phyloP scores from a whole-genome alignment of 2,888 invertebrate species.

The Germaria angustata region DNA sequence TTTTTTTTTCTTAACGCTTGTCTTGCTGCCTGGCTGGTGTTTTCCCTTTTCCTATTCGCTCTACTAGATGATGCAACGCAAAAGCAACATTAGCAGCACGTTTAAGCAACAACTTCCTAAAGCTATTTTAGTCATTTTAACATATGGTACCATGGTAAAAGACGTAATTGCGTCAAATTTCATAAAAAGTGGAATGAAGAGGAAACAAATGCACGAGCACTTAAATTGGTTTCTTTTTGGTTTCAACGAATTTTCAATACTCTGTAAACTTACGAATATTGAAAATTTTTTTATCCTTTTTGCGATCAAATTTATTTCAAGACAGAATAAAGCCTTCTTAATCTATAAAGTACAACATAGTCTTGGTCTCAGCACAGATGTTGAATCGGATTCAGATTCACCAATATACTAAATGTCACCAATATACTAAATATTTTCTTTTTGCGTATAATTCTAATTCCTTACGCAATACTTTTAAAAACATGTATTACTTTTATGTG shows the following conservation, averaged over 20 bases:
- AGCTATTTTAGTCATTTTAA: constrained; percentile 60
- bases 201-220: neutral
- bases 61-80: constrained; percentile 5
- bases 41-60: constrained; percentile 28
- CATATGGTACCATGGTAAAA: constrained; percentile 68
- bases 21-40: constrained; percentile 29
- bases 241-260: constrained; percentile 10
- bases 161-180: constrained; percentile 69
- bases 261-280: too few relatives aligned
- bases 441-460: too few relatives aligned
- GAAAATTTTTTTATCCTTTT: too few relatives aligned
- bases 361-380: too few relatives aligned
- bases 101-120: constrained; percentile 48
- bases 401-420: too few relatives aligned
- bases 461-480: too few relatives aligned
- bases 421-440: too few relatives aligned
- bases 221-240: neutral
- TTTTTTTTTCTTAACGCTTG: constrained; percentile 3
- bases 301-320: too few relatives aligned
- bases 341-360: too few relatives aligned
- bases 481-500: constrained; percentile 52
- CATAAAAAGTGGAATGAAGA: neutral
- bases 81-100: constrained; percentile 18
- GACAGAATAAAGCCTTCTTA: too few relatives aligned
- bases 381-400: too few relatives aligned